Evolutionary conservation across 2,888 invertebrate species (phyloP).

Genomic region (Cabera pusaria): DNA sequence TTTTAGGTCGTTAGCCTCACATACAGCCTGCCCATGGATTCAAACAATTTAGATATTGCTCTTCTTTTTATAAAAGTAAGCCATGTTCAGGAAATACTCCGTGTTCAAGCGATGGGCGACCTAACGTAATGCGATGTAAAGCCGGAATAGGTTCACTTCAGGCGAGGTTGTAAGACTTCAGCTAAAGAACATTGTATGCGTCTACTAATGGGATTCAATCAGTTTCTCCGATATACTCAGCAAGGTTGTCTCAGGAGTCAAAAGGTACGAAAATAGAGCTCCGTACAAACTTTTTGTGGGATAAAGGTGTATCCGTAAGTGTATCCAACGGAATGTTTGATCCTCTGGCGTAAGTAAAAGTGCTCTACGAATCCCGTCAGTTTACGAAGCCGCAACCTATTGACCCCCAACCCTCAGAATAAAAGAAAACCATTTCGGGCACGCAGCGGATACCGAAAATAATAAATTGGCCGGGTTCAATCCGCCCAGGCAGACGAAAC

Average conservation of each 20-base stretch:
- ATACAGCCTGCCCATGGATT: constrained; percentile 19
- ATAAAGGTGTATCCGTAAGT: too few relatives aligned
- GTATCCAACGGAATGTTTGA: too few relatives aligned
- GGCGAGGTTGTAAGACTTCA: constrained; percentile 22
- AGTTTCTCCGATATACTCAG: too few relatives aligned
- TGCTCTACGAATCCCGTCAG: constrained; percentile 1
- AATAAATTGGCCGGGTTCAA: constrained; percentile 24
- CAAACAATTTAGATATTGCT: constrained; percentile 2
- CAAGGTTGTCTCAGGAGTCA: too few relatives aligned
- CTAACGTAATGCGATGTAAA: constrained; percentile 2
- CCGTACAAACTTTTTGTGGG: too few relatives aligned
- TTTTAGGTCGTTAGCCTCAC: constrained; percentile 46
- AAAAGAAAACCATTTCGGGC: constrained; percentile 15
- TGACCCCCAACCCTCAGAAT: constrained; percentile 15
- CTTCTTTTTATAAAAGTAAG: background rate
- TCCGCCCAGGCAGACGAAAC: constrained; percentile 31
- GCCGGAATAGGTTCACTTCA: constrained; percentile 3
- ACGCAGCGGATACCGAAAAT: constrained; percentile 22
- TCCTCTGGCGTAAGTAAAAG: too few relatives aligned
- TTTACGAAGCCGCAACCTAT: constrained; percentile 7
- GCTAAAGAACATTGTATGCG: constrained; percentile 17
- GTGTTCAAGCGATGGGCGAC: constrained; percentile 12
- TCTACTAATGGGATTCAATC: too few relatives aligned
- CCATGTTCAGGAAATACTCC: constrained; percentile 1
- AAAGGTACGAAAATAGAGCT: too few relatives aligned